A percentile compares a stretch with the other conserved stretches of the same genome.
These are phyloP conservation scores for Eulemur mongoz DNA, from an alignment of 2,797 vertebrate species.

Conservation along the genomic window DNA sequence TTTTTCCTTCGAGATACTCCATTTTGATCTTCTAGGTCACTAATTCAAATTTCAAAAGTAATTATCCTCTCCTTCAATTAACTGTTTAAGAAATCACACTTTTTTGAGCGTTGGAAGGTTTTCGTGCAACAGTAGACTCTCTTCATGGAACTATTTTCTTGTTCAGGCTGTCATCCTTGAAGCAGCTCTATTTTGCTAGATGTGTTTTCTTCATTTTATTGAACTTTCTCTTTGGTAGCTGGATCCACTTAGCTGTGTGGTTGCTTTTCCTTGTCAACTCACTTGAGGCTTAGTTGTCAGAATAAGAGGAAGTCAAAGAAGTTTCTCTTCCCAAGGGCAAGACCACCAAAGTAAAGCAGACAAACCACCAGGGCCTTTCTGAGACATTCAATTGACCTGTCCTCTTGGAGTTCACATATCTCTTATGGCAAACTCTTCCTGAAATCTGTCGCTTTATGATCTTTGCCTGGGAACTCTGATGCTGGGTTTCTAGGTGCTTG, in stretches of 20 bases:
- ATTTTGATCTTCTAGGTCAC: neutral
- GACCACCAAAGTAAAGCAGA: neutral
- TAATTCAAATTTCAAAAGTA: constrained; percentile 14
- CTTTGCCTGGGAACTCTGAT: neutral
- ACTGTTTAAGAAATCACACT: neutral
- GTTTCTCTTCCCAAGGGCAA: neutral
- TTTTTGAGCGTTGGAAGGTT: neutral
- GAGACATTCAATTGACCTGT: neutral
- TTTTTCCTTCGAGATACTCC: neutral
- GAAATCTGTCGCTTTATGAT: neutral
- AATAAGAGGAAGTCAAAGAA: neutral
- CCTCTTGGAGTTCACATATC: neutral
- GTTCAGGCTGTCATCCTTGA: neutral
- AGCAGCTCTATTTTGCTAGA: neutral
- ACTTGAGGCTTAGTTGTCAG: neutral
- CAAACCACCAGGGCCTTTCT: neutral
- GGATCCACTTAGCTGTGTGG: neutral
- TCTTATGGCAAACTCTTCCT: neutral
- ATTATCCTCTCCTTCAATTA: neutral
- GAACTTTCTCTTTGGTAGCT: neutral
- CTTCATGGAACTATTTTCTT: neutral
- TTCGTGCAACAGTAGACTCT: neutral
- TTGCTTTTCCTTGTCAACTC: neutral
- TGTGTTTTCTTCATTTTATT: neutral
- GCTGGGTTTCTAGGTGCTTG: neutral